Base-by-base conservation (phyloP, 2,113 vertebrate genomes). In the Melanerpes aurifrons region DNA sequence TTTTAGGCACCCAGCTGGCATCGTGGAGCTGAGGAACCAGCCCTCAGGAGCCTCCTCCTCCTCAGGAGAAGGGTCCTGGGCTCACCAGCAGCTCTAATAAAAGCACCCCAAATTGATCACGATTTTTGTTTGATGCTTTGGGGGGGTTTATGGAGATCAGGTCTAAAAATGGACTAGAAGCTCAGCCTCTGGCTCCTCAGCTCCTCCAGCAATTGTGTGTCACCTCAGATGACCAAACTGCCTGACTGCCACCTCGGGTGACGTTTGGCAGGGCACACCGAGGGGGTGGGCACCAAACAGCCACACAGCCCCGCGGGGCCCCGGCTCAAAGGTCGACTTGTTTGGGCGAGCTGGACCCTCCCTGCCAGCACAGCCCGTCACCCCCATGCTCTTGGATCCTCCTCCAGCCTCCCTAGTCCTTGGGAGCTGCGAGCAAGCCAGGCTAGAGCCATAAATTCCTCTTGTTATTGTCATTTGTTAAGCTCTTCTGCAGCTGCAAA, bases 401-500 rank as follows among this genome's bases (percentile, higher is more conserved):
- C 85, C 94, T 89, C 85, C 78, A 85, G 62, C 63, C 68, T 50
- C 40, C 56, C 78, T 21, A 66, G 15, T 47, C 59, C 81, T 59
- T 2, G 0, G 32, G 63, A 93, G 13, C 40, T 11, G 32, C 5
- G 53, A 89, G 75, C 79, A 54, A 12, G 79, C 47, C 58, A 28
- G 64, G 25, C 89, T 43, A 18, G 68, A 40, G 74, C 31, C 68
- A 28, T 3, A 10, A 75, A 67, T 58, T 58, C 53, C 17, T 28
- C 71, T 47, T 22, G 47, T 56, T 68, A 29, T 58, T 87, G 80
- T 21, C 67, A 48, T 48, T 72, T 91, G 86, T 68, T 45, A 66
- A 82, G 82, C 81, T 37, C 45, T 81, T 48, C 73, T 66, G 48
- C 74, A 93, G 87, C 93, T 95, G 87, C 83, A 84, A 75, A 77